Base-by-base conservation (phyloP, 2,888 invertebrate species). In the Hedya salicella region DNA sequence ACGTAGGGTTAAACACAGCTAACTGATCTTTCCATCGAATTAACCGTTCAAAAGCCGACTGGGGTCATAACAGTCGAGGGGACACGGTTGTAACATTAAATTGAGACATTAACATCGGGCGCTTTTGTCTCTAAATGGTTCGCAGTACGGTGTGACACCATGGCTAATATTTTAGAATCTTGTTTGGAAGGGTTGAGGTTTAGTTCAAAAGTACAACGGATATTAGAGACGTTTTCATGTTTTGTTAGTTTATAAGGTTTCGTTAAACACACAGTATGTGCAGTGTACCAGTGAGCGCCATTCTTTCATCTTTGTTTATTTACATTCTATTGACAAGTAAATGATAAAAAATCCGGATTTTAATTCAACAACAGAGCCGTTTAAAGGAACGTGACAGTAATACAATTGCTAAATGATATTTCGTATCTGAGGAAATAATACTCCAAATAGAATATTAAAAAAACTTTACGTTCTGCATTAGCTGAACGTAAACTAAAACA, bases 51-150 rank as follows among this genome's bases (percentile, higher is more conserved):
- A 80, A 83, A 78, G 81, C 76, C 72, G 74, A 79, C 75, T 77
- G 74, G 79, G 82, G 79, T 77, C 80, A 78, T 84, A 85, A 84
- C 81, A 81, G 76, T 79, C 78, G 72, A 73, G 75, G 78, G 79
- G 74, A 80, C 82, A 81, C 82, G 85, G 83, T 73, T 79, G 78
- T 84, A 77, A 87, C 83, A 80, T 79, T 81, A 83, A 87, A 88
- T 86, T 83, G 85, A 87, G 86, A 87, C 86, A 83, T 87, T 82
- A 85, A 81, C 86, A 86, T 86, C 79, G 79, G 85, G 77, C 75
- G 80, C 78, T 75, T 78, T 78, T 79, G 67, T 67, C 76, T 87
- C 65, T 65, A 65, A 86, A 87, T 83, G 82, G 77, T 70, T 78
- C 62, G 69, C 67, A 69, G 70, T 64, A 59, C 53, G 46, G 52